Evolutionary conservation across 2,113 vertebrate genomes (phyloP).

Genomic region (Lophura nycthemera): DNA sequence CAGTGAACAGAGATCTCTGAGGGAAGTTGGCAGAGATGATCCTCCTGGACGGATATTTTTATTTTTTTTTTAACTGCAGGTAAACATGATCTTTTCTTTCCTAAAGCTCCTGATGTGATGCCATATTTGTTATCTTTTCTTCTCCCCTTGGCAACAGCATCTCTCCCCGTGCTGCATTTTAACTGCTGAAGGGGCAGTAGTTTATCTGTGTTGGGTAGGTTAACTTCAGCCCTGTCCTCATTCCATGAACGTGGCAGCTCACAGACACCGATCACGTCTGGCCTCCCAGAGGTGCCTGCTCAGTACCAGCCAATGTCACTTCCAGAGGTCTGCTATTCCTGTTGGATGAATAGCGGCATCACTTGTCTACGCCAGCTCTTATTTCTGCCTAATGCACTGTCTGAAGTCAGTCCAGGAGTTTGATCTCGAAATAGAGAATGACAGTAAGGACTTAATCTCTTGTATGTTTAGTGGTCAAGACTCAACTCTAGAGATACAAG

Average conservation of each 20-base stretch:
- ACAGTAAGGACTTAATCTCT: conserved; percentile 5
- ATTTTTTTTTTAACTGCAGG: background rate
- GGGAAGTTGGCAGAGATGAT: background rate
- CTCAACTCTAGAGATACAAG: background rate
- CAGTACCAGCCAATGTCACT: background rate
- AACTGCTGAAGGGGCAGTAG: background rate
- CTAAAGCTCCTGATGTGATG: rapidly evolving
- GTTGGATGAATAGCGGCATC: background rate
- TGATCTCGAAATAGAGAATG: background rate
- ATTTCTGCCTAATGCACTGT: background rate
- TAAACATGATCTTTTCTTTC: background rate
- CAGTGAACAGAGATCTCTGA: background rate
- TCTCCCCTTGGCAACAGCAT: background rate
- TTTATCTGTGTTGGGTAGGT: rapidly evolving
- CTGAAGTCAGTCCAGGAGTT: conserved; percentile 45
- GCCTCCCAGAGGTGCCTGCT: background rate
- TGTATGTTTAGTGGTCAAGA: background rate
- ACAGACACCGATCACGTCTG: background rate
- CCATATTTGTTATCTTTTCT: background rate
- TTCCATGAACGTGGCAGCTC: background rate
- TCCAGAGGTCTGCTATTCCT: background rate
- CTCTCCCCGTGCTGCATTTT: background rate
- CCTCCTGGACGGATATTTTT: background rate
- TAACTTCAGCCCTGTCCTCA: background rate
- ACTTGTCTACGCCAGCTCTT: background rate